These are phyloP conservation scores for Tachuris rubrigastra DNA, from an alignment of 2,113 vertebrate species.

Conservation along the genomic window DNA sequence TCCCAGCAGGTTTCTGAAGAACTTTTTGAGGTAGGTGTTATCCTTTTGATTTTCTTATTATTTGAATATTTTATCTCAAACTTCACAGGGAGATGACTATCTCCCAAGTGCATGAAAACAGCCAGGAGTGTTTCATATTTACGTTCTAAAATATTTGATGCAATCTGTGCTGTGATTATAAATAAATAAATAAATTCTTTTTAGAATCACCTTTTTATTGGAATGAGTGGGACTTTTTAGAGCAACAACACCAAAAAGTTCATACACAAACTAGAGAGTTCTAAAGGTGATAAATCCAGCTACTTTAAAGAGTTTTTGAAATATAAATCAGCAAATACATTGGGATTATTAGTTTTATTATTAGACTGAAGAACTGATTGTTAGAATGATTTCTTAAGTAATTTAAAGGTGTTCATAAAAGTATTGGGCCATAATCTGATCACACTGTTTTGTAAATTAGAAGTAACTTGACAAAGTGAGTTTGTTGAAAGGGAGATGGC, in stretches of 20 bases:
- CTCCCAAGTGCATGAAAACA: neutral
- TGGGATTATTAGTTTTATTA: neutral
- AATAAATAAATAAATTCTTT: neutral
- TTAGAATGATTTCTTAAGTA: neutral
- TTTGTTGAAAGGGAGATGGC: neutral
- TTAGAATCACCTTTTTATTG: neutral
- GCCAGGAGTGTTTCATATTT: neutral
- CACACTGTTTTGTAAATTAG: neutral
- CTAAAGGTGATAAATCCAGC: slow-evolving; percentile 3
- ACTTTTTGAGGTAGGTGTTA: slow-evolving; percentile 15
- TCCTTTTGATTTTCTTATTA: slow-evolving; percentile 13
- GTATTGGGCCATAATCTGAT: neutral
- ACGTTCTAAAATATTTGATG: slow-evolving; percentile 28
- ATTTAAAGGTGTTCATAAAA: neutral
- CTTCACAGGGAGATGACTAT: slow-evolving; percentile 24
- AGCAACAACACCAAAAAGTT: neutral
- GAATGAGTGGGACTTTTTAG: neutral
- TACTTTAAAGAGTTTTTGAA: slow-evolving; percentile 17
- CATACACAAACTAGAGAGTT: neutral
- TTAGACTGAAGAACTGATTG: neutral
- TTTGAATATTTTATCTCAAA: slow-evolving; percentile 37
- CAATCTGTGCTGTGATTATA: slow-evolving; percentile 14
- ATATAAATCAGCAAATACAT: neutral
- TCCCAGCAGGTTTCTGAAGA: slow-evolving; percentile 23
- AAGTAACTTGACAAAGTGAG: neutral